Base-by-base conservation (phyloP, 2,797 vertebrate genomes). In the Neopelma chrysocephalum region DNA sequence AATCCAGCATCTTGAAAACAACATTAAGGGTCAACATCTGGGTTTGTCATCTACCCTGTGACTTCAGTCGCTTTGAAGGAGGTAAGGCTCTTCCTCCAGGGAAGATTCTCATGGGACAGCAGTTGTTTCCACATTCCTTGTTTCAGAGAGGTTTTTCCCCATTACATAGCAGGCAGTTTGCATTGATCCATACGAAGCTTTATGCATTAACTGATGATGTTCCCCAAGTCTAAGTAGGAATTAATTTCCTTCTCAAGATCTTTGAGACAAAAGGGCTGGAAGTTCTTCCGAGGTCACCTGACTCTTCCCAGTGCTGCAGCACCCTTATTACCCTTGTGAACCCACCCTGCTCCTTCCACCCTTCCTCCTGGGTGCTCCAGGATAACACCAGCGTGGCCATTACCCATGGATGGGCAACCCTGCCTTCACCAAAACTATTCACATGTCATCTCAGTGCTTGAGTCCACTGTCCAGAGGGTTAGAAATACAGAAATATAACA, bases 321-420 rank as follows among this genome's bases (percentile, higher is more conserved):
- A 38, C 11, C 29, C 9, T 72, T 36, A 29, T 31, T n/a, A n/a
- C 5, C 10, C 17, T 51, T 3, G 3, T 51, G 38, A 89, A 51
- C 31, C 40, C n/a, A 51, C 26, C 42, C 42, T 89, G 12, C 7
- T 64, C 66, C 62, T 76, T 31, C 45, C 27, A 50, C 6, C 15
- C 15, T 64, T 47, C 31, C 15, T 64, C 19, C 27, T 1, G 0
- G 13, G 3, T 53, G 31, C 21, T 91, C n/a, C 25, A 20, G 53
- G 61, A 8, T 8, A 23, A 5, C 45, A 43, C 26, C 82, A 48
- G n/a, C 0, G 0, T 43, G n/a, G 25, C 9, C 72, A 34, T 26
- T 54, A 15, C 15, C 31, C 19, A 1, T 26, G 20, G 43, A 62
- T 51, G 48, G 60, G 20, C n/a, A 77, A 3, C 15, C 7, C 27